These are phyloP conservation scores for Heterohyrax brucei DNA, from an alignment of 2,797 vertebrate species.

Conservation along the genomic window DNA sequence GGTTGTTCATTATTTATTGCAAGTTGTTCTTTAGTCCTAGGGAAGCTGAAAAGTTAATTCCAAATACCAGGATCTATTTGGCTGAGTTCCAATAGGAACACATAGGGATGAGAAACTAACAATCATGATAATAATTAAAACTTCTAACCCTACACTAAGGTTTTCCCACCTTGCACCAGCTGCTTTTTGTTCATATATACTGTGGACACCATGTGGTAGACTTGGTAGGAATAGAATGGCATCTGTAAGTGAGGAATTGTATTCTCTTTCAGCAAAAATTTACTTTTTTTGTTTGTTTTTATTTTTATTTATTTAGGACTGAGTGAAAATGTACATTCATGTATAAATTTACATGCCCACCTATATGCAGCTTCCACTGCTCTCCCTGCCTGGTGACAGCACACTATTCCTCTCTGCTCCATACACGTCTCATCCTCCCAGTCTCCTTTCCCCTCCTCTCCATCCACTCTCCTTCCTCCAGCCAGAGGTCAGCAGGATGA, in stretches of 20 bases:
- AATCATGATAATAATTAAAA: background rate
- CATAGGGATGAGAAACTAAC: background rate
- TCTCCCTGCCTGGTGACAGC: too few relatives aligned
- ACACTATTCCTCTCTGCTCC: too few relatives aligned
- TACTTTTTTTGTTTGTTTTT: too few relatives aligned
- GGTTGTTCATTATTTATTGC: background rate
- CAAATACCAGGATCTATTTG: background rate
- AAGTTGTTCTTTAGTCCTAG: background rate
- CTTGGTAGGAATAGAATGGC: background rate
- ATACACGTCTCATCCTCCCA: too few relatives aligned
- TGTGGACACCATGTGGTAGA: background rate
- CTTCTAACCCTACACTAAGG: background rate
- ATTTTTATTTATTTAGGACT: too few relatives aligned
- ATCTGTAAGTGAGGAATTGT: background rate
- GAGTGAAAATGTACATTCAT: too few relatives aligned
- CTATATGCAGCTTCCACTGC: too few relatives aligned
- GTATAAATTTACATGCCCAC: too few relatives aligned
- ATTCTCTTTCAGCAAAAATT: constrained; percentile 18
- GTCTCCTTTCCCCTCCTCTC: too few relatives aligned
- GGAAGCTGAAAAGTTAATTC: background rate
- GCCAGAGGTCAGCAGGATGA: too few relatives aligned
- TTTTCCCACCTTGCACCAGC: background rate
- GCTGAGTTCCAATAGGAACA: background rate
- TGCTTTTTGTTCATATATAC: background rate
- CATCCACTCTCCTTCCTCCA: too few relatives aligned